phyloP scores from a whole-genome alignment of 2,888 invertebrate species.

The Craniophora ligustri region DNA sequence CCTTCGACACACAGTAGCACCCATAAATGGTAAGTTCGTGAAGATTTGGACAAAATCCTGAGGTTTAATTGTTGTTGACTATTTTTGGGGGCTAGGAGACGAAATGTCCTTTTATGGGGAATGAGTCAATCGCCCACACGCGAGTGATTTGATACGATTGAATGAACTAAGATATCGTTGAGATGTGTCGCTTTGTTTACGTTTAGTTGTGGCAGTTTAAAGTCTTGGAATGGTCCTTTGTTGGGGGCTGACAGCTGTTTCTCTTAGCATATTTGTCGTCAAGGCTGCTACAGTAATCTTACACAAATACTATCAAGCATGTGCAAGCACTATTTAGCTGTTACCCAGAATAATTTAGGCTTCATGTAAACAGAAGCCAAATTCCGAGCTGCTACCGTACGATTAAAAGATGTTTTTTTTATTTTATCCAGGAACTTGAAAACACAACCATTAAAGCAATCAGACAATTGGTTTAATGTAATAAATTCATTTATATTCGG shows the following conservation, averaged over 20 bases:
- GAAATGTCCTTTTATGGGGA: constrained; percentile 56
- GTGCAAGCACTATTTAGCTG: no score
- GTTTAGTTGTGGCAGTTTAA: constrained; percentile 4
- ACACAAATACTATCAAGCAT: no score
- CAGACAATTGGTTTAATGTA: no score
- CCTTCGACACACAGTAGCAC: constrained; percentile 66
- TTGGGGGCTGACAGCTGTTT: not conserved
- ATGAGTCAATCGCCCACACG: constrained; percentile 65
- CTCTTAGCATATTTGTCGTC: not conserved
- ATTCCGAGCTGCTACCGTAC: no score
- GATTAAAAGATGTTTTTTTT: no score
- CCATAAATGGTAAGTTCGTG: constrained; percentile 67
- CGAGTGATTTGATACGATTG: constrained; percentile 45
- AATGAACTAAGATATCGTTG: constrained; percentile 35
- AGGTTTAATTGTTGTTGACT: constrained; percentile 54
- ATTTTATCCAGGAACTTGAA: no score
- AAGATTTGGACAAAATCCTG: constrained; percentile 67
- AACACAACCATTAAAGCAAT: no score
- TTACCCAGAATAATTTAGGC: no score
- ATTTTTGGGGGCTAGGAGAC: constrained; percentile 55
- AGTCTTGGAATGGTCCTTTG: not conserved
- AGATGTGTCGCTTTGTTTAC: constrained; percentile 24
- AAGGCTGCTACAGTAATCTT: no score
- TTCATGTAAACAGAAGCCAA: no score
- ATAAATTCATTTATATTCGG: no score